Evolutionary conservation across 37 sponge, comb jelly and placozoan species (phyloP), one percentile per base, ranked within the genome.

Genomic region (Aphrocallistes beatrix): DNA sequence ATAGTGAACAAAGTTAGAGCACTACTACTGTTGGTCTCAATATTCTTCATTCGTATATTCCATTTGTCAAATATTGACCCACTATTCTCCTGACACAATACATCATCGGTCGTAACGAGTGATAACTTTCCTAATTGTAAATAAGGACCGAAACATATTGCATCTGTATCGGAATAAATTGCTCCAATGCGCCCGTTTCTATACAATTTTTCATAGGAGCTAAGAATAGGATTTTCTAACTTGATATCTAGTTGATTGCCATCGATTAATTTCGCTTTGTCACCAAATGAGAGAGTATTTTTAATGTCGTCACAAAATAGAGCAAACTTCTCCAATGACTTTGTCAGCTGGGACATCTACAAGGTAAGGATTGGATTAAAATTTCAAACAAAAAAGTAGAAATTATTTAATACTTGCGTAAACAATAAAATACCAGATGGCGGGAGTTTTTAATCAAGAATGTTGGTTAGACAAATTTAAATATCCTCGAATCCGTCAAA

Each of bases 51-150:
- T 13, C 28, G 17, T 13, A 3, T 60, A 60, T 30, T 8, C 75
- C 75, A 60, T 30, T 60, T 60, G 75, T 60, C 21, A 13, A 60
- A 60, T 19, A 60, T 19, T 25, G 75, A 30, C 34, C 28, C 28
- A 6, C 75, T 30, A 25, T 60, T 60, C 28, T 25, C 10, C 75
- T 60, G 75, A 60, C 75, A 3, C 10, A 60, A 25, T 30, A 60
- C 17, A 60, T 60, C 75, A 19, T 60, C 75, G 3, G 75, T 30
- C 21, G 21, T 60, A 6, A 60, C 75, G 34, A 60, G 75, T 13
- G 75, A 60, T 30, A 60, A 60, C 75, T 60, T 60, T 32, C 75
- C 75, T 30, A 60, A 30, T 30, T 60, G 75, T 60, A 60, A 60
- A 60, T 19, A 60, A 30, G 75, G 28, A 30, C 75, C 75, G 8